Percentiles rank a stretch among this genome's conserved stretches.
These are phyloP conservation scores for Enteromius viviparus DNA, from an alignment of 2,797 vertebrate genomes.

Conservation along the genomic window DNA sequence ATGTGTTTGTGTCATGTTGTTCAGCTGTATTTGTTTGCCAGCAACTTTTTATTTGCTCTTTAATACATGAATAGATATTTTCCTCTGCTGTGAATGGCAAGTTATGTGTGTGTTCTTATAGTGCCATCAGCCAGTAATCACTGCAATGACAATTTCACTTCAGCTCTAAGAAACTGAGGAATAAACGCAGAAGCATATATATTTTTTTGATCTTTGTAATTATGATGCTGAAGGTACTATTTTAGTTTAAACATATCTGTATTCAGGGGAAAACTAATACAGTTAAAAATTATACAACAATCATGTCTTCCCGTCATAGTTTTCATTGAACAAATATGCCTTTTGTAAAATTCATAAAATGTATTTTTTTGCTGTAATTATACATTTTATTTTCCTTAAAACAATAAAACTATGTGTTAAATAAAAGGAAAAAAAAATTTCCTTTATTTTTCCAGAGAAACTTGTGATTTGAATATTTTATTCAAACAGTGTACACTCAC, in stretches of 20 bases:
- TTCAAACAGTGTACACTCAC: neutral
- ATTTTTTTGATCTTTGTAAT: neutral
- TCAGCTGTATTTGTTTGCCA: neutral
- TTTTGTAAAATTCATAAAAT: too few relatives aligned
- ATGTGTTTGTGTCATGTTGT: neutral
- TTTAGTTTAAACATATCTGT: neutral
- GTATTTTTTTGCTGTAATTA: too few relatives aligned
- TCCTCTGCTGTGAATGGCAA: neutral
- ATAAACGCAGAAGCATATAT: neutral
- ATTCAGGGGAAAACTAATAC: too few relatives aligned
- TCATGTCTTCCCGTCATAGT: too few relatives aligned
- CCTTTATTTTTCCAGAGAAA: too few relatives aligned
- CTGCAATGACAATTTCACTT: neutral
- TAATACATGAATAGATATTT: neutral
- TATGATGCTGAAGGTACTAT: neutral
- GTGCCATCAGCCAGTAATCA: neutral
- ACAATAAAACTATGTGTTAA: too few relatives aligned
- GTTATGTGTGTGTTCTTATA: neutral
- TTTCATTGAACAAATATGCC: too few relatives aligned
- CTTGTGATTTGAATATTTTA: neutral
- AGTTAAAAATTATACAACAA: too few relatives aligned
- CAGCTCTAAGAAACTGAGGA: neutral
- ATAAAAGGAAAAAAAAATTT: too few relatives aligned
- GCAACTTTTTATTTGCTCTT: neutral
- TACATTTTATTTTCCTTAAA: too few relatives aligned